These are phyloP conservation scores for Branchipolynoe longqiensis DNA, from an alignment of 2,888 invertebrate species.

Conservation along the genomic window DNA sequence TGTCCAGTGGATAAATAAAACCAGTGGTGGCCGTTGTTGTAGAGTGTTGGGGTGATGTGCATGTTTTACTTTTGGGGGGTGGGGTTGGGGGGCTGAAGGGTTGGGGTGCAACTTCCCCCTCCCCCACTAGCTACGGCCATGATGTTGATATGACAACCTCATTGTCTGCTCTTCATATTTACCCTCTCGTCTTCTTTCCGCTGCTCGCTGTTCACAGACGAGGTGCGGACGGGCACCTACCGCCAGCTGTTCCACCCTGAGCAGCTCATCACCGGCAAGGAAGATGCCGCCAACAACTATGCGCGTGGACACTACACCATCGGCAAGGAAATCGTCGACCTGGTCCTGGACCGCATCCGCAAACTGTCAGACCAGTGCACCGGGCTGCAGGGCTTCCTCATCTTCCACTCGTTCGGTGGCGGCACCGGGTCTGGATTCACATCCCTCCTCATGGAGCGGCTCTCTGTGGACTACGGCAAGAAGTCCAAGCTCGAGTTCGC, in stretches of 20 bases:
- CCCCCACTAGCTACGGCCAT: neutral
- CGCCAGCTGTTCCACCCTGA: slow-evolving; percentile 6
- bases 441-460: slow-evolving; percentile 20
- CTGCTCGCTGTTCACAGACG: slow-evolving; percentile 30
- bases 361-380: neutral
- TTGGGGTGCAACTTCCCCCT: neutral
- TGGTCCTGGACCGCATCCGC: slow-evolving; percentile 37
- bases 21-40: too few species aligned
- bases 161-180: neutral
- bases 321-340: slow-evolving; percentile 19
- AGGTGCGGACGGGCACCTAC: slow-evolving; percentile 12
- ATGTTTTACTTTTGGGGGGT: neutral
- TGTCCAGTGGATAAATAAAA: too few species aligned
- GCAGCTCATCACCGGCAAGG: slow-evolving; percentile 25
- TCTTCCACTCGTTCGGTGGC: slow-evolving; percentile 25
- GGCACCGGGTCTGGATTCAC: slow-evolving; percentile 14
- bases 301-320: slow-evolving; percentile 26
- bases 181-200: neutral
- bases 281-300: slow-evolving; percentile 59
- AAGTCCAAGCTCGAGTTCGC: slow-evolving; percentile 29
- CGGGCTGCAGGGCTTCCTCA: slow-evolving; percentile 13
- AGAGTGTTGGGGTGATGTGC: neutral
- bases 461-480: slow-evolving; percentile 12
- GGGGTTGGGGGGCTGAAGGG: neutral
- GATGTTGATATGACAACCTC: neutral